Percentiles rank a stretch among this genome's conserved stretches.
Conservation (phyloP, 2,113 vertebrate genomes). For the Nothocercus julius region DNA sequence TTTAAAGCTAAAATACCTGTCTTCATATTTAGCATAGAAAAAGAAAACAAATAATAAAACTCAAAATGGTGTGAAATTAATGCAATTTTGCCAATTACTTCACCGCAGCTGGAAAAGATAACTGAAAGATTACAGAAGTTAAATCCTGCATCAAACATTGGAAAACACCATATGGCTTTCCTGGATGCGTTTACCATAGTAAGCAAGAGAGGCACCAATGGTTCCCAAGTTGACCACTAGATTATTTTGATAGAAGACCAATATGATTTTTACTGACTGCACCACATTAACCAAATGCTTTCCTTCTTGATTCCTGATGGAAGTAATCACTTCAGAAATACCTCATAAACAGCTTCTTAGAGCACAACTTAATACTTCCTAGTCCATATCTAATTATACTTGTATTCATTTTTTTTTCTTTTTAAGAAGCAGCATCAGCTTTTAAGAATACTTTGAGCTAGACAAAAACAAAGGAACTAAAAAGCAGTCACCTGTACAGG, state of each 20-base stretch:
- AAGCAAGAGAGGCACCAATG: neutral
- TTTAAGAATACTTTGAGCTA: neutral
- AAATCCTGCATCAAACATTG: neutral
- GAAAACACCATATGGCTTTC: neutral
- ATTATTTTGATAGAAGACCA: neutral
- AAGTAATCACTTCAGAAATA: neutral
- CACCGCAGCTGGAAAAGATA: neutral
- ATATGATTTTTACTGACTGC: neutral
- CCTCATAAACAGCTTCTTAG: neutral
- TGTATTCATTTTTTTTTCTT: neutral
- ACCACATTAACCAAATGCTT: neutral
- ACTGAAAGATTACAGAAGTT: neutral
- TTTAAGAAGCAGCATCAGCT: neutral
- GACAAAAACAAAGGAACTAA: neutral
- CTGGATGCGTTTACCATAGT: neutral
- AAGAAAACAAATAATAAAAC: neutral
- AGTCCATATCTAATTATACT: neutral
- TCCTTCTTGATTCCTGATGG: neutral
- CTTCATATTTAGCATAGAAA: neutral
- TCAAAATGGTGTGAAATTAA: neutral
- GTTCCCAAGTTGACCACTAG: neutral
- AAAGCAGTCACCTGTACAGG: neutral
- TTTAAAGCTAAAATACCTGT: neutral
- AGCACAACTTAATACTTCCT: fast-evolving
- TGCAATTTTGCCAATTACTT: neutral